Percentiles rank a stretch among this genome's conserved stretches.
Conservation (phyloP, 2,113 vertebrate species). For the Caracal caracal region DNA sequence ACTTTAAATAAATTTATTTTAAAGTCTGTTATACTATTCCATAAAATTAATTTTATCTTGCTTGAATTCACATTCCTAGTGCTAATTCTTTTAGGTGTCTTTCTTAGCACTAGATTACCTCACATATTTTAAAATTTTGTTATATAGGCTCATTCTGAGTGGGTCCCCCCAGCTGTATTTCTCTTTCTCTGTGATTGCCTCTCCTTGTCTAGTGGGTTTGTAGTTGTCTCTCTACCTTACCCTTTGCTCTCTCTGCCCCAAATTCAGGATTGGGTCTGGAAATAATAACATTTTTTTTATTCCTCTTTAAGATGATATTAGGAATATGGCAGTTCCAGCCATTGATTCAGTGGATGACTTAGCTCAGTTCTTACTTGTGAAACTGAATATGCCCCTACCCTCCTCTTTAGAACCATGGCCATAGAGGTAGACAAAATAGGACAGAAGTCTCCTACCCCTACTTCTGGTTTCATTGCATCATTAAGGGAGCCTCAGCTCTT, state of each 20-base stretch:
- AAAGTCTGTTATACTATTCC: neutral
- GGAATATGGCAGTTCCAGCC: neutral
- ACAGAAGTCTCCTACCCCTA: neutral
- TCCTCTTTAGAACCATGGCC: neutral
- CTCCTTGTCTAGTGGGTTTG: neutral
- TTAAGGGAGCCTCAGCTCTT: neutral
- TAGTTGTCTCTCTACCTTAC: neutral
- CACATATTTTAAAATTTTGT: neutral
- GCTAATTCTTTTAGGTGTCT: neutral
- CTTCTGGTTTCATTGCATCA: neutral
- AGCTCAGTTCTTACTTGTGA: neutral
- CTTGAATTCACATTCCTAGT: neutral
- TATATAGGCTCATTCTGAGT: neutral
- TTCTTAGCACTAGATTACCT: neutral
- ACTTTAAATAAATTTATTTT: slow-evolving; percentile 6
- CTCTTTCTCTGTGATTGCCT: neutral
- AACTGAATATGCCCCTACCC: neutral
- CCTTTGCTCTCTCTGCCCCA: neutral
- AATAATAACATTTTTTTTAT: neutral
- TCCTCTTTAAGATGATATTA: neutral
- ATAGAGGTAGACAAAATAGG: neutral
- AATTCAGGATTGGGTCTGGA: neutral
- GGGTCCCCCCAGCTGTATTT: neutral
- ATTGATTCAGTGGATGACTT: neutral
- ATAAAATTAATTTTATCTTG: neutral